A percentile compares a stretch with the other conserved stretches of the same genome.
Conservation (phyloP, 2,113 vertebrate genomes). For the Prietella phreatophila region DNA sequence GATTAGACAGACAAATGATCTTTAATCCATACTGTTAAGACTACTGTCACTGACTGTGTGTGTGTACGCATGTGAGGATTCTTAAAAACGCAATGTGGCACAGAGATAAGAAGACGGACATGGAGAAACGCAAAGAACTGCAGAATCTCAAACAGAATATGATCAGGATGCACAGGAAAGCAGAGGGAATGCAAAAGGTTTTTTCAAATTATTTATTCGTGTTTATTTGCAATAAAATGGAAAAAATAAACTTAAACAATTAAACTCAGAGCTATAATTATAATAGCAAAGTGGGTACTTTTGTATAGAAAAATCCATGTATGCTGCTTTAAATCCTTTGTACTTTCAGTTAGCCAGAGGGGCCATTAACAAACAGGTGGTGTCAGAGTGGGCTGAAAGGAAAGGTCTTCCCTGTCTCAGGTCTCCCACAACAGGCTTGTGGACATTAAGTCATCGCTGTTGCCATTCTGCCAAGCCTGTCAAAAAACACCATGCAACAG, state of each 20-base stretch:
- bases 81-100: constrained; percentile 67
- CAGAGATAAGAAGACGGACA: constrained; percentile 58
- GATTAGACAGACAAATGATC: not conserved
- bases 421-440: constrained; percentile 11
- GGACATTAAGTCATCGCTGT: constrained; percentile 12
- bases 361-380: constrained; percentile 45
- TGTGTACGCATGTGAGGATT: constrained; percentile 54
- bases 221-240: not conserved
- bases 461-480: not conserved
- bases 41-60: not conserved
- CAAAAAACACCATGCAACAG: not conserved
- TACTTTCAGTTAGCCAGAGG: constrained; percentile 45
- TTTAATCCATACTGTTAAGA: not conserved
- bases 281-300: not conserved
- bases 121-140: constrained; percentile 51
- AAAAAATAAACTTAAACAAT: not conserved
- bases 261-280: not conserved
- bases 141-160: constrained; percentile 57
- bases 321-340: not conserved
- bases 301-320: not conserved
- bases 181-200: constrained; percentile 53
- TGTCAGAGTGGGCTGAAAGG: constrained; percentile 56
- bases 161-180: constrained; percentile 37
- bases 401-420: constrained; percentile 57
- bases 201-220: not conserved